Conservation (phyloP, 2,797 vertebrate genomes). For the Phataginus tricuspis region DNA sequence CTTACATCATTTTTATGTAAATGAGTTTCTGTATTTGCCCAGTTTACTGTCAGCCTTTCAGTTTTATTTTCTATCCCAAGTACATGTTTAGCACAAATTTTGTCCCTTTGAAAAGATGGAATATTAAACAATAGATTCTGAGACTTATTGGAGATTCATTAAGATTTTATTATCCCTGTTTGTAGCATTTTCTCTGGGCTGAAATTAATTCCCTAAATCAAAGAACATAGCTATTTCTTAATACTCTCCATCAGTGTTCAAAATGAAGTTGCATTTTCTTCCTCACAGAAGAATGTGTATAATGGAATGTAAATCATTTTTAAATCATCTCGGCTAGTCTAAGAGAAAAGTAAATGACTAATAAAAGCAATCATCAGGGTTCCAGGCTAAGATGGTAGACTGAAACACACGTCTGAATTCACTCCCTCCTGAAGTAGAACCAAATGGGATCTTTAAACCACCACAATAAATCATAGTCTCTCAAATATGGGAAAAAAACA, state of each 20-base stretch:
- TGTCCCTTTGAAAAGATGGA: neutral
- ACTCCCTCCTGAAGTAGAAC: neutral
- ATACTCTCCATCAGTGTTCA: neutral
- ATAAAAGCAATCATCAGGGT: neutral
- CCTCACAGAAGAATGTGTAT: neutral
- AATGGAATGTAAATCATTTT: conserved; percentile 9
- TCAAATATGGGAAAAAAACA: neutral
- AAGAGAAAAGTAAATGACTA: conserved; percentile 20
- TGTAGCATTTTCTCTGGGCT: neutral
- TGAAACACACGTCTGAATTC: neutral
- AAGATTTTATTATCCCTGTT: conserved; percentile 25
- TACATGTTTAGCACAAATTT: neutral
- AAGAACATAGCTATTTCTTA: conserved; percentile 37
- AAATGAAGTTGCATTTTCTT: conserved; percentile 11
- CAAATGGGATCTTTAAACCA: neutral
- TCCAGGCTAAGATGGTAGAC: neutral
- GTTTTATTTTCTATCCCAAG: neutral
- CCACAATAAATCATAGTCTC: neutral
- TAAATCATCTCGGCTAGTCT: neutral
- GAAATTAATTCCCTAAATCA: conserved; percentile 33
- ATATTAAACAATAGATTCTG: conserved; percentile 17
- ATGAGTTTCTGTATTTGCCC: neutral
- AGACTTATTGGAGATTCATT: neutral
- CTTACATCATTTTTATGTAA: neutral
- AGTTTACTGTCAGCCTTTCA: neutral